Base-by-base conservation (phyloP, 2,888 invertebrate species). In the Drosophila stalkeri region DNA sequence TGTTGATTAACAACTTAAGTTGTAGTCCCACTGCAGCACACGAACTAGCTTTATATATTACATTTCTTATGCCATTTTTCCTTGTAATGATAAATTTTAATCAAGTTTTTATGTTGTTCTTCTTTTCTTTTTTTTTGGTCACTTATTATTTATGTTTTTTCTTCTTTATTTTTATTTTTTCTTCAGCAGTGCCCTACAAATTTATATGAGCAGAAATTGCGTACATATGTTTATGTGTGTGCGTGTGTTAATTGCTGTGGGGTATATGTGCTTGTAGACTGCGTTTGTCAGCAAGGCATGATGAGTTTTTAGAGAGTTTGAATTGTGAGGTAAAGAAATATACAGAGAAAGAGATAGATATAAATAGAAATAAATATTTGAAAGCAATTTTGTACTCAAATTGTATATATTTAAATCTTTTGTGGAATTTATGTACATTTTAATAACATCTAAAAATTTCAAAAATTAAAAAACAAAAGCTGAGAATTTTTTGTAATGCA, bases 121-220 rank as follows among this genome's bases (percentile, higher is more conserved):
- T 2, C 18, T 57, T 35, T 37, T 46, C 46, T 46, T 35, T 37
- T 49, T 47, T 60, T 46, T 49, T 49, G n/a, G 47, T 56, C 14
- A 44, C 20, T 46, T 20, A 41, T 64, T 23, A 60, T 60, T 37
- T 37, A 46, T 59, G 16, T 59, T 59, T 55, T 27, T 55, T 27
- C 14, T 33, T 63, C 3, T 37, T 31, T 11, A 3, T 0, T 31
- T 3, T 35, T 3, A 9, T 46, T 39, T 51, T 44, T 27, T 12
- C 57, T 18, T 47, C 16, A 16, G 11, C 52, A n/a, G 61, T 57
- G 60, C 72, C 65, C 72, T 65, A 73, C 57, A 75, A 64, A 74
- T 74, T 73, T 74, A 68, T 75, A 75, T 68, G 61, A 60, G 74
- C 63, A 73, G 65, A 73, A 72, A 73, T 62, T 73, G 61, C 65